A percentile compares a stretch with the other conserved stretches of the same genome.
Evolutionary conservation across 1,140 invertebrate species (phyloP).

Genomic region (Druon quercuslanigerum): DNA sequence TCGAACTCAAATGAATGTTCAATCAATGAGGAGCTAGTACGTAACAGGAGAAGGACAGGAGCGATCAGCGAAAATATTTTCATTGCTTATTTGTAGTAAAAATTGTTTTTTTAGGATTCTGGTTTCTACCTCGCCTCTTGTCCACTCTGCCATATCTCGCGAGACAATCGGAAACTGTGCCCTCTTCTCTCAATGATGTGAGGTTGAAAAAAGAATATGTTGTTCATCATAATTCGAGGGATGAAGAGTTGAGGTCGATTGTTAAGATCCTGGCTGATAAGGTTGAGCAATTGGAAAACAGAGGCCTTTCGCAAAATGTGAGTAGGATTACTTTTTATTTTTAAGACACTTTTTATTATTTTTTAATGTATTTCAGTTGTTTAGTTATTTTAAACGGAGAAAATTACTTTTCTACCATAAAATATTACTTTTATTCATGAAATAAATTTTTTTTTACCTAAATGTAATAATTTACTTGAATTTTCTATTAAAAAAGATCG

Average conservation of each 20-base stretch:
- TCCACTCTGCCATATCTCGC: conserved; percentile 33
- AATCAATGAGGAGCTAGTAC: neutral
- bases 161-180: conserved; percentile 13
- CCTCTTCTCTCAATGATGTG: conserved; percentile 6
- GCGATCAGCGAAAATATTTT: too few relatives aligned
- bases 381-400: too few relatives aligned
- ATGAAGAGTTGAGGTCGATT: conserved; percentile 45
- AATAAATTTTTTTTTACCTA: too few relatives aligned
- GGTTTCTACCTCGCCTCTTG: conserved; percentile 51
- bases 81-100: neutral
- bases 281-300: conserved; percentile 59
- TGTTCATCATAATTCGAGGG: conserved; percentile 34
- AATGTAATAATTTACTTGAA: too few relatives aligned
- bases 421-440: too few relatives aligned
- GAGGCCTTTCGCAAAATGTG: conserved; percentile 54
- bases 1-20: neutral
- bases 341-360: too few relatives aligned
- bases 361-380: too few relatives aligned
- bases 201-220: neutral
- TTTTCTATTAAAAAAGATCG: too few relatives aligned
- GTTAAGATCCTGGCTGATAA: conserved; percentile 54
- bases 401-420: too few relatives aligned
- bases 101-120: conserved; percentile 64
- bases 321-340: conserved; percentile 40
- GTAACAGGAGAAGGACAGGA: too few relatives aligned